Evolutionary conservation across 2,888 invertebrate species (phyloP), one percentile per base, ranked within the genome.

Genomic region (Nipponacmea schrenckii): DNA sequence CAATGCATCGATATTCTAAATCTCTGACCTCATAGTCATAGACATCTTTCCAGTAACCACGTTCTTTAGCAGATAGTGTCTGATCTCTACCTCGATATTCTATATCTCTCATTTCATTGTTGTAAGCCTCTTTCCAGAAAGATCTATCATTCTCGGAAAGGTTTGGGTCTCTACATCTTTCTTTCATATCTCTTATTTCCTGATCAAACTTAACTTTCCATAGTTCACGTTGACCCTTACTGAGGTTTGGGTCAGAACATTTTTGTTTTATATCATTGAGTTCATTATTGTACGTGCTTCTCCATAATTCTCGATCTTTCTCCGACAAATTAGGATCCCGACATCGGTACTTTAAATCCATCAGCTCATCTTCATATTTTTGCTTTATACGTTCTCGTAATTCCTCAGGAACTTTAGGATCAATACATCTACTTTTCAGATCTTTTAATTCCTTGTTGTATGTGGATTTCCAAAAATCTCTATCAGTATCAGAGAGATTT

Each of bases 11-110:
- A 39, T 39, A 39, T 39, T 39, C 39, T 10, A 39, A 39, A 39
- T 39, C 39, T 39, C 39, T 39, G 39, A 39, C 39, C 39, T 39
- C 39, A 39, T 39, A 39, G 14, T 56, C 56, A 15, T 56, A 56
- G 12, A 56, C 56, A n/a, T 20, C 20, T 56, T 15, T 2, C 56
- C 56, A 56, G 24, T 56, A 56, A 10, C 24, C 20, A 20, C 56
- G 20, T 56, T 56, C 56, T 24, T 56, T 46, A 39, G 39, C 39
- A 39, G 39, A 10, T 24, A 56, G 24, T 24, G 67, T 65, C 75
- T 72, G 14, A 68, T 71, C n/a, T 73, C 75, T 17, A 74, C 69
- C 68, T 69, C 75, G 44, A 1, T 64, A 62, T 27, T 64, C 17
- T 27, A 20, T 26, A 26, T 48, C 50, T n/a, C 50, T 39, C n/a